Evolutionary conservation across 1,140 invertebrate genomes (phyloP).

Genomic region (Heliconius congener): DNA sequence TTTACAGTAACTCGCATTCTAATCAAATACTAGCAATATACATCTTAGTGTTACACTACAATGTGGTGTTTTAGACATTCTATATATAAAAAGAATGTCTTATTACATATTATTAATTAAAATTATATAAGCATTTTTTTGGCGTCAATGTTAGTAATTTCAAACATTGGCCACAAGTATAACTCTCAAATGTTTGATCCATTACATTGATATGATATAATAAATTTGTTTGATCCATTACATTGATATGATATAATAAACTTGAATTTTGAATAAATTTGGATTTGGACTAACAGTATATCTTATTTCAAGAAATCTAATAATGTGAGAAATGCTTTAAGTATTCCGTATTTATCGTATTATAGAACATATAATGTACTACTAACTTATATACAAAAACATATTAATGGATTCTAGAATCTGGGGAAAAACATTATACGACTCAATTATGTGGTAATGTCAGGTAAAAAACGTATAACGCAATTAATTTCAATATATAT

Average conservation of each 20-base stretch:
- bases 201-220: too few relatives aligned
- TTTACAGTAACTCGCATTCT: background rate
- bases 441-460: slow-evolving; percentile 6
- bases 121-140: background rate
- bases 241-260: too few relatives aligned
- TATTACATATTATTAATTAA: background rate
- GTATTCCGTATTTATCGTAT: background rate
- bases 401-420: slow-evolving; percentile 2
- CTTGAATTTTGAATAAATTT: too few relatives aligned
- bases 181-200: too few relatives aligned
- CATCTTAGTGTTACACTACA: background rate
- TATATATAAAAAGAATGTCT: background rate
- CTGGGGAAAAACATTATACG: background rate
- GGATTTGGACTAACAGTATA: background rate
- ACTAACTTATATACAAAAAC: background rate
- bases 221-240: too few relatives aligned
- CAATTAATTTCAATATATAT: slow-evolving; percentile 12
- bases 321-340: background rate
- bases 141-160: background rate
- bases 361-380: background rate
- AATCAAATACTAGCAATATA: background rate
- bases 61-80: background rate
- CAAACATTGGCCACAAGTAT: too few relatives aligned
- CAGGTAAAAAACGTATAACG: slow-evolving; percentile 7
- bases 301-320: background rate